Conservation (phyloP, 2,113 vertebrate genomes). For the Xyliphius kryptos region DNA sequence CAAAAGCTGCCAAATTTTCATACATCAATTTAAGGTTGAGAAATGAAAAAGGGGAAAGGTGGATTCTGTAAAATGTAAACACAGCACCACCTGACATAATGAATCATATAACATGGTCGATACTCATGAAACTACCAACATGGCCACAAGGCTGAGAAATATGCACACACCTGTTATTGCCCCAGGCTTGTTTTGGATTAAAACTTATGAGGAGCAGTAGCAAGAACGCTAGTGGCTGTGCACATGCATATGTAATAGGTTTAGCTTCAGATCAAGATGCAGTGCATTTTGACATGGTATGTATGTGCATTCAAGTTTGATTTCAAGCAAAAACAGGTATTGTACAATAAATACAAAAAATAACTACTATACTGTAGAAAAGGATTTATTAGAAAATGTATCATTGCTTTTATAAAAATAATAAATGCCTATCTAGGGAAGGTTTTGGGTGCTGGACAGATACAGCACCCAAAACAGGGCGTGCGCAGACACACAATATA, state of each 20-base stretch:
- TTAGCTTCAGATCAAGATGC: neutral
- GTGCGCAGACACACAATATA: conserved; percentile 1
- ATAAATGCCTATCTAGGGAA: neutral
- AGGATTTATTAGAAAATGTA: neutral
- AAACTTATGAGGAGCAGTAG: conserved; percentile 10
- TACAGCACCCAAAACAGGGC: neutral
- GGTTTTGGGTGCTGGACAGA: neutral
- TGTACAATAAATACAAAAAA: neutral
- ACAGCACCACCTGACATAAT: neutral
- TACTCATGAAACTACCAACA: conserved; percentile 40
- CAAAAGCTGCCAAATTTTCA: conserved; percentile 13
- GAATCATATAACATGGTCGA: conserved; percentile 38
- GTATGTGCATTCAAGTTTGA: neutral
- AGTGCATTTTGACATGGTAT: neutral
- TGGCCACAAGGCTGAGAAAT: conserved; percentile 22
- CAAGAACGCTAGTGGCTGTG: neutral
- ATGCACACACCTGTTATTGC: neutral
- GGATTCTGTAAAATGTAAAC: neutral
- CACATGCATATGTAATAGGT: conserved; percentile 18
- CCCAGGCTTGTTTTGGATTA: conserved; percentile 7
- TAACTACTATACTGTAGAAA: neutral
- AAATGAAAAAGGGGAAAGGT: conserved; percentile 20
- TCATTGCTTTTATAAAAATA: no score
- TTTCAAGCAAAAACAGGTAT: conserved; percentile 20
- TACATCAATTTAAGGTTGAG: conserved; percentile 15